phyloP scores from a whole-genome alignment of 2,113 vertebrate genomes.

The Nettapus auritus region DNA sequence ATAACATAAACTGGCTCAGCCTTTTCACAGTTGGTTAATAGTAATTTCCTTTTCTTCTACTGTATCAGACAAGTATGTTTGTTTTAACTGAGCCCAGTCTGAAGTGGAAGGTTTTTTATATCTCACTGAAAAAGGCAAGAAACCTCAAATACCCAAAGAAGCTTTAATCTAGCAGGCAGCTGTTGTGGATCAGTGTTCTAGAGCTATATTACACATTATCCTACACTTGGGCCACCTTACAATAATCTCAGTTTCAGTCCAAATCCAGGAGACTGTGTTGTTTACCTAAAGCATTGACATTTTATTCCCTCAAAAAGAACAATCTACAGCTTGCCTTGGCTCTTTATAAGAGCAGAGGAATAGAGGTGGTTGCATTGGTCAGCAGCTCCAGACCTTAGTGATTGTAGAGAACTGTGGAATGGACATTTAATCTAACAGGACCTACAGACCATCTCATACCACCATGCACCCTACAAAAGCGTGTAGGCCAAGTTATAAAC shows the following conservation, averaged over 20 bases:
- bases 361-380: background rate
- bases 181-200: background rate
- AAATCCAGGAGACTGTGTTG: background rate
- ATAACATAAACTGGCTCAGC: background rate
- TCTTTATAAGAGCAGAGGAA: background rate
- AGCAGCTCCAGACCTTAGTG: background rate
- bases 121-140: background rate
- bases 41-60: constrained; percentile 19
- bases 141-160: background rate
- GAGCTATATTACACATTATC: background rate
- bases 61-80: background rate
- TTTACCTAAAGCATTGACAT: background rate
- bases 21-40: constrained; percentile 4
- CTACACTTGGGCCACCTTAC: background rate
- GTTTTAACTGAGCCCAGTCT: background rate
- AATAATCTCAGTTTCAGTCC: background rate
- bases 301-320: background rate
- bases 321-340: background rate
- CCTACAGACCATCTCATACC: background rate
- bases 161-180: background rate
- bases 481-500: background rate
- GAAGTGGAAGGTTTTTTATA: constrained; percentile 2
- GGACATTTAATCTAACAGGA: background rate
- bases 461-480: background rate
- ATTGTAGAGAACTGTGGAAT: background rate